phyloP scores from a whole-genome alignment of 2,113 vertebrate species.

The Brachyhypopomus gauderio region DNA sequence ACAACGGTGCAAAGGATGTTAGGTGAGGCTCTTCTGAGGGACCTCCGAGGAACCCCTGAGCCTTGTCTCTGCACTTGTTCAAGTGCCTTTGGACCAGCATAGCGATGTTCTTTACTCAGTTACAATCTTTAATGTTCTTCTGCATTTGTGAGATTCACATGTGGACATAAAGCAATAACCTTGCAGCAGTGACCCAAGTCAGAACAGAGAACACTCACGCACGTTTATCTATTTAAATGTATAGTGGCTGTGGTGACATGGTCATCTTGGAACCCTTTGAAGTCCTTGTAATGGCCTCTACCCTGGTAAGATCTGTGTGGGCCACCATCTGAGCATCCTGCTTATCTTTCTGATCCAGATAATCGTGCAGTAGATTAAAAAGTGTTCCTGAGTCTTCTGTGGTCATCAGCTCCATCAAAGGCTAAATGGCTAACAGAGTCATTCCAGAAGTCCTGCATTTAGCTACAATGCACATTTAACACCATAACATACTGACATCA shows the following conservation, averaged over 20 bases:
- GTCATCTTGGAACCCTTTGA: conserved; percentile 50
- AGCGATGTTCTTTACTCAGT: not conserved
- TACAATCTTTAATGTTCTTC: no score
- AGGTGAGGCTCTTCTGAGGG: not conserved
- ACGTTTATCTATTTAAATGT: conserved; percentile 46
- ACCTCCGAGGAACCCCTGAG: no score
- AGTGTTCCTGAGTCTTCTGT: not conserved
- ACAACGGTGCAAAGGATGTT: not conserved
- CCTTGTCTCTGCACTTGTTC: no score
- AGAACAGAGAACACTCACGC: conserved; percentile 32
- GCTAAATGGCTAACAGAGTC: conserved; percentile 39
- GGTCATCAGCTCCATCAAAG: conserved; percentile 20
- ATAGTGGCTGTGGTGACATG: conserved; percentile 39
- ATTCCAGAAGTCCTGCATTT: conserved; percentile 21
- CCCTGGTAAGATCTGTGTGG: conserved; percentile 39
- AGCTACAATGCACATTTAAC: not conserved
- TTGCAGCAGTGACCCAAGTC: conserved; percentile 11
- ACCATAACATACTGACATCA: not conserved
- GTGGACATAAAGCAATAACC: conserved; percentile 42
- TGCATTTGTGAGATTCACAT: conserved; percentile 23
- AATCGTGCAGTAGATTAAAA: conserved; percentile 21
- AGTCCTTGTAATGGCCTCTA: conserved; percentile 44
- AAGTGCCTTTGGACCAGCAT: not conserved
- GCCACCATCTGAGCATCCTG: conserved; percentile 36
- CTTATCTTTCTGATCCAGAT: conserved; percentile 46